Conservation (phyloP, 2,113 vertebrate species). For the Gnathonemus echidnorhynchus region DNA sequence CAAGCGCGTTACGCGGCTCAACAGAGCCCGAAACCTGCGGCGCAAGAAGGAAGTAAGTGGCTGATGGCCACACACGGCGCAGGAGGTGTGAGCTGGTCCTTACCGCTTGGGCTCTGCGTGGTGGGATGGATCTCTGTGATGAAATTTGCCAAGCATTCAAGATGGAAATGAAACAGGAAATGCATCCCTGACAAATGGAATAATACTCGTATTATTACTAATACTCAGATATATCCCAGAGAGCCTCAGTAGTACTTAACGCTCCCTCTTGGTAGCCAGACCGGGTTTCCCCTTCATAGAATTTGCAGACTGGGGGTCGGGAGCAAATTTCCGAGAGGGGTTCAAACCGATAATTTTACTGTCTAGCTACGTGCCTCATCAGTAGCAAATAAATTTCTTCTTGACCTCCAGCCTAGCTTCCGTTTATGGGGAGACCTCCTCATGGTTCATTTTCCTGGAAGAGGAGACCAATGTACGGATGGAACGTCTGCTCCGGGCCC, state of each 20-base stretch:
- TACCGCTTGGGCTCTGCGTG: not conserved
- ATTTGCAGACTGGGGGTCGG: not conserved
- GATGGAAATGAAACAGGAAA: not conserved
- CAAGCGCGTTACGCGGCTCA: not conserved
- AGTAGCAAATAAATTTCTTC: not conserved
- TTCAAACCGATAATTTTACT: not conserved
- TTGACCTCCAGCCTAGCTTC: constrained; percentile 61
- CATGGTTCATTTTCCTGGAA: constrained; percentile 87
- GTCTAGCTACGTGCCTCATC: not conserved
- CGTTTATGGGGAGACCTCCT: constrained; percentile 63
- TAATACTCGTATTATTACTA: not conserved
- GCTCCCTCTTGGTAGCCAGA: not conserved
- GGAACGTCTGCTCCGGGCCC: constrained; percentile 59
- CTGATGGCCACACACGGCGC: not conserved
- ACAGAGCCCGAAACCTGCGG: not conserved
- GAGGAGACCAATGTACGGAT: constrained; percentile 75
- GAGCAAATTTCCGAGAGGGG: not conserved
- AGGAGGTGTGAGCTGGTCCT: not conserved
- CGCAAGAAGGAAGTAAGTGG: not conserved
- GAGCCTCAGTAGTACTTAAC: not conserved
- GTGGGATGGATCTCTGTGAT: not conserved
- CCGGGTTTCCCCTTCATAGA: not conserved
- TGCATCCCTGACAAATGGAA: not conserved
- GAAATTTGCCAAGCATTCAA: not conserved
- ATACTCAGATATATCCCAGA: not conserved